phyloP scores from a whole-genome alignment of 2,888 invertebrate genomes.

The Bimastos eiseni region DNA sequence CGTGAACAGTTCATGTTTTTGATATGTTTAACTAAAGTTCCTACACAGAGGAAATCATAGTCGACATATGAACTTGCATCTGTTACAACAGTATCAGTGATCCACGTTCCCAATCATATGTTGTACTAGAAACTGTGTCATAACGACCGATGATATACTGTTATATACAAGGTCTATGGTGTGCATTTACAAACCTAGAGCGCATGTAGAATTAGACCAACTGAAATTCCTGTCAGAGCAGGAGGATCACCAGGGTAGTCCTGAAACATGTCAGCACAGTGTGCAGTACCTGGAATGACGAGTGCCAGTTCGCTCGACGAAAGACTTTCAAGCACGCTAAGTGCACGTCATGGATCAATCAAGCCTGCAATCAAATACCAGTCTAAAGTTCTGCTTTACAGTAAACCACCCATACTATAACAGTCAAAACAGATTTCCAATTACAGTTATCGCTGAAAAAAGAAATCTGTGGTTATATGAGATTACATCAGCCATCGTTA shows the following conservation, averaged over 20 bases:
- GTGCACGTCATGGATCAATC: slow-evolving; percentile 51
- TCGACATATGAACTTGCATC: too few species aligned
- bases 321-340: slow-evolving; percentile 47
- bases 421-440: neutral
- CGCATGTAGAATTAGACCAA: neutral
- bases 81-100: too few species aligned
- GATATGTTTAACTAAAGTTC: too few species aligned
- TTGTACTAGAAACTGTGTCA: too few species aligned
- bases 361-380: slow-evolving; percentile 44
- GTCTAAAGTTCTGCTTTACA: neutral
- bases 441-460: too few species aligned
- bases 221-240: slow-evolving; percentile 37
- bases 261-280: slow-evolving; percentile 49
- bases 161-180: neutral
- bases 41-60: too few species aligned
- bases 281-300: slow-evolving; percentile 50
- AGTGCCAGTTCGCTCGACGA: slow-evolving; percentile 44
- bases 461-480: too few species aligned
- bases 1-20: too few species aligned
- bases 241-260: slow-evolving; percentile 40
- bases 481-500: too few species aligned
- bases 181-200: neutral
- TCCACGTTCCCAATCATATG: too few species aligned
- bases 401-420: neutral
- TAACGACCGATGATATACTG: too few species aligned